A percentile compares a stretch with the other conserved stretches of the same genome.
Conservation (phyloP, 1,140 invertebrate species). For the Pseudomyrmex concolor region DNA sequence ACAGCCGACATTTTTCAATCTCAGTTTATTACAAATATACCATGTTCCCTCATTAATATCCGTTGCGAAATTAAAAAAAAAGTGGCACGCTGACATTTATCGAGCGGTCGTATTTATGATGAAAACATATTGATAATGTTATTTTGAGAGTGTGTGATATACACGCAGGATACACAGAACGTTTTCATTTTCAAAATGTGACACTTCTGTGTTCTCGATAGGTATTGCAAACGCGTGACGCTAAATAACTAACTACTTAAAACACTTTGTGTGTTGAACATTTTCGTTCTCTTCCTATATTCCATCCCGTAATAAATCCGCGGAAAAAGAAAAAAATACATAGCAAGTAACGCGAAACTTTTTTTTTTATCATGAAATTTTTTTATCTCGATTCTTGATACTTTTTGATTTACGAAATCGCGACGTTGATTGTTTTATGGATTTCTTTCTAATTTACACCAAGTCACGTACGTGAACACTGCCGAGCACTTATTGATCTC, state of each 20-base stretch:
- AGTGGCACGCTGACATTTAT: conserved; percentile 18
- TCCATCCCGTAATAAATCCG: conserved; percentile 8
- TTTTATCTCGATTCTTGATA: background rate
- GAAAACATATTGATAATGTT: conserved; percentile 7
- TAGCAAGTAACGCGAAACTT: background rate
- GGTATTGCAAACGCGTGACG: background rate
- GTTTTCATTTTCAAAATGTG: background rate
- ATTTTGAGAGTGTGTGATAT: background rate
- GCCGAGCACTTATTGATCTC: conserved; percentile 17
- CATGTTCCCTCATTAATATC: conserved; percentile 2
- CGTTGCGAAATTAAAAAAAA: conserved; percentile 31
- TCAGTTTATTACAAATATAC: background rate
- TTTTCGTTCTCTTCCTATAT: background rate
- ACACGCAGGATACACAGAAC: background rate
- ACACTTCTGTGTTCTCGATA: background rate
- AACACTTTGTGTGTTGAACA: no score
- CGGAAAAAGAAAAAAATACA: background rate
- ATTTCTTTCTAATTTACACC: background rate
- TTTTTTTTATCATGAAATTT: background rate
- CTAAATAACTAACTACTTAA: conserved; percentile 26
- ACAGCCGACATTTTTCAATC: conserved; percentile 7
- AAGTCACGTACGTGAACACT: background rate
- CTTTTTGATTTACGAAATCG: conserved; percentile 6
- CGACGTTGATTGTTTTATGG: background rate
- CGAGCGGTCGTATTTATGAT: conserved; percentile 31